These are phyloP conservation scores for Drosophila fungiperda DNA, from an alignment of 2,888 invertebrate genomes.

Conservation along the genomic window DNA sequence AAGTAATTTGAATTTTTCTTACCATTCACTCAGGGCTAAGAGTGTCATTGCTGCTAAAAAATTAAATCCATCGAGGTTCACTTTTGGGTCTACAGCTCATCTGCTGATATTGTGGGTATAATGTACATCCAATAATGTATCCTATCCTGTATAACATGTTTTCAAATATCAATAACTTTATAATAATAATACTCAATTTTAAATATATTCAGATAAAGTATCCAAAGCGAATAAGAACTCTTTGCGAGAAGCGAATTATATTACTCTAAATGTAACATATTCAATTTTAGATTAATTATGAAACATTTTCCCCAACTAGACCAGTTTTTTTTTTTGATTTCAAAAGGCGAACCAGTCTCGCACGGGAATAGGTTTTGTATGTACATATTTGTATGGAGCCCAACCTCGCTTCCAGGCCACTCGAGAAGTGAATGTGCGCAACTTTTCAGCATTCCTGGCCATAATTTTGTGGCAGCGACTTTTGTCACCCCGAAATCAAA, in stretches of 20 bases:
- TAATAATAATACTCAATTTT: background rate
- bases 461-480: constrained; percentile 59
- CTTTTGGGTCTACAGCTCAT: background rate
- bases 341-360: constrained; percentile 2
- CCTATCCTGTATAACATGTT: background rate
- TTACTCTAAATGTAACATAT: background rate
- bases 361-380: background rate
- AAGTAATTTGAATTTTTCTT: constrained; percentile 29
- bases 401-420: constrained; percentile 24
- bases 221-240: background rate
- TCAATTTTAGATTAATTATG: background rate
- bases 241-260: background rate
- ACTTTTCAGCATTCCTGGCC: constrained; percentile 55
- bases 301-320: background rate
- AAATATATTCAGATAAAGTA: background rate
- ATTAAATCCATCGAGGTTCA: constrained; percentile 2
- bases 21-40: background rate
- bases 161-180: background rate
- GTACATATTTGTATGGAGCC: constrained; percentile 12
- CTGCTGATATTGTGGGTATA: background rate
- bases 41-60: constrained; percentile 1
- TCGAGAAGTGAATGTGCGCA: constrained; percentile 58
- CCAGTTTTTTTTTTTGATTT: background rate
- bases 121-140: background rate
- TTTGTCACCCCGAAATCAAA: constrained; percentile 67